Evolutionary conservation across 2,888 invertebrate genomes (phyloP), one percentile per base, ranked within the genome.

Genomic region (Pyrgus malvae): DNA sequence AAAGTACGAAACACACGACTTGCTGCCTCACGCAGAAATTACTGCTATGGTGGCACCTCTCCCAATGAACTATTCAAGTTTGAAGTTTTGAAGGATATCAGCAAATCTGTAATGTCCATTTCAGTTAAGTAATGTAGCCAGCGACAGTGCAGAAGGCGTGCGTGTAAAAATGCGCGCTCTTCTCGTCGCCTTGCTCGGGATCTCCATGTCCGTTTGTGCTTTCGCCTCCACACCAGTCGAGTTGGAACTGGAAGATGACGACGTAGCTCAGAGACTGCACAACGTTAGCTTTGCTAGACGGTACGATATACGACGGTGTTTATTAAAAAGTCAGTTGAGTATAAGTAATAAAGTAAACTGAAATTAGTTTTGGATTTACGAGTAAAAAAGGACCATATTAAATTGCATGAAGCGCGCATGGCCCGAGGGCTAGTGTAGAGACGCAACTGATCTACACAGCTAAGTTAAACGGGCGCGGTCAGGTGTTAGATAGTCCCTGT

Each of bases 131-230:
- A 27, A 54, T 41, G 16, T 31, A 31, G 48, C 9, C 41, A 27
- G 35, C 27, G 45, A 49, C 1, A 68, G 48, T 53, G 49, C 71
- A 0, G 79, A 79, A 16, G 74, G 78, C 1, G 58, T 80, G 8
- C 74, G 78, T 4, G 69, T 83, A 61, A 78, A 77, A 48, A 64
- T 88, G 9, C 78, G 86, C 2, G 85, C 88, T 2, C 69, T 90
- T 8, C 63, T 89, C 29, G 88, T 88, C 2, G 89, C 87, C 0
- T 65, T 90, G 11, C 72, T 90, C 2, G 89, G 89, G 0, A 74
- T 90, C 17, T 89, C 90, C 3, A 82, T 89, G 86, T 86, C 90
- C 0, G 81, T 82, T 21, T 89, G 88, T 38, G 88, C 88, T 1
- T 80, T 87, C 53, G 84, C 85, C 2, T 85, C 88, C 6, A 87